Percentiles rank a stretch among this genome's conserved stretches.
Conservation (phyloP, 2,888 invertebrate genomes). For the Gibbula magus region DNA sequence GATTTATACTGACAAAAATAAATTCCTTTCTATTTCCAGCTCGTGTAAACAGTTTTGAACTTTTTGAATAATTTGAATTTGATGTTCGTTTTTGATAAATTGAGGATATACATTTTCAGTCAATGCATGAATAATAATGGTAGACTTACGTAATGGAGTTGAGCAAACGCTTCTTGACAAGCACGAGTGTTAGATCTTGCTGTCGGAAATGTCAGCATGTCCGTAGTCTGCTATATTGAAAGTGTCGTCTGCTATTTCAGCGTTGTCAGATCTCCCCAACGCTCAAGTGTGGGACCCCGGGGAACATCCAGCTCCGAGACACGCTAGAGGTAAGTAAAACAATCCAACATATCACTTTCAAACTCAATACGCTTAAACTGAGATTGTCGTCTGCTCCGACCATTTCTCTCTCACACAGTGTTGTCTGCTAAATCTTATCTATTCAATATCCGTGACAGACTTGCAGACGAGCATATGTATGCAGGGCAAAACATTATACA, state of each 20-base stretch:
- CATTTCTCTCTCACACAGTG: neutral
- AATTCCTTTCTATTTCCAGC: too few relatives aligned
- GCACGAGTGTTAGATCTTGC: neutral
- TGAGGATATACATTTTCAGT: too few relatives aligned
- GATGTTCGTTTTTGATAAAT: too few relatives aligned
- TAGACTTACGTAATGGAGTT: too few relatives aligned
- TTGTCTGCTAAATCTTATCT: neutral
- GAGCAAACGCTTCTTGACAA: too few relatives aligned
- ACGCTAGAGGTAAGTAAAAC: neutral
- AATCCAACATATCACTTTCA: neutral
- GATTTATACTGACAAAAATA: too few relatives aligned
- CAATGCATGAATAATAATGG: too few relatives aligned
- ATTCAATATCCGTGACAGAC: neutral
- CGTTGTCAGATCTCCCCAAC: neutral
- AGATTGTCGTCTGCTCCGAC: slow-evolving; percentile 1
- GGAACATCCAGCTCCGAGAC: neutral
- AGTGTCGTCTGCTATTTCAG: slow-evolving; percentile 1
- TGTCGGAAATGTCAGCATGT: neutral
- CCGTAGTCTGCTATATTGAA: neutral
- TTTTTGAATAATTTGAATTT: too few relatives aligned
- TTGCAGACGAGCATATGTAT: neutral
- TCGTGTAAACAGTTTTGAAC: too few relatives aligned
- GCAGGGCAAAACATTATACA: neutral
- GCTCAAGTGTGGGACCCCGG: neutral
- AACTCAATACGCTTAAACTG: neutral